phyloP scores from a whole-genome alignment of 2,797 vertebrate species.

The Gadopsis marmoratus region DNA sequence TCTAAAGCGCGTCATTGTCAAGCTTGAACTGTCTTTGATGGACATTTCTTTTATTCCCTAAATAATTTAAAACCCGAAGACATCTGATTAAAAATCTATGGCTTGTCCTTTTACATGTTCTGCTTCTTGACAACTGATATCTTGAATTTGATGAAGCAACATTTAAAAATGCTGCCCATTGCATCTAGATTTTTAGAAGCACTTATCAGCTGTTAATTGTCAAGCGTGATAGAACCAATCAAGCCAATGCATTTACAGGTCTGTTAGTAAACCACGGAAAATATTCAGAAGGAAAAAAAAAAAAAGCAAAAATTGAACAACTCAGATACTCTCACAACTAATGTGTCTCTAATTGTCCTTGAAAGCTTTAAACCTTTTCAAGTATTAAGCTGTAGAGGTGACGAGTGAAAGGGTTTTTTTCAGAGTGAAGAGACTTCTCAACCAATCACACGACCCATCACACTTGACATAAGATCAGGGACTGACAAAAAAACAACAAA shows the following conservation, averaged over 20 bases:
- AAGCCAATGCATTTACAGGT: neutral
- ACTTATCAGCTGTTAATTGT: neutral
- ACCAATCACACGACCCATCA: neutral
- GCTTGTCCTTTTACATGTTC: conserved; percentile 8
- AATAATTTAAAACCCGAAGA: conserved; percentile 4
- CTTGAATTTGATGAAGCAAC: neutral
- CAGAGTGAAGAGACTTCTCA: neutral
- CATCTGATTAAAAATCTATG: conserved; percentile 18
- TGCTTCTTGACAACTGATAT: neutral
- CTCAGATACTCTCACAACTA: neutral
- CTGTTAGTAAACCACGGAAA: conserved; percentile 8
- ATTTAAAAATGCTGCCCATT: neutral
- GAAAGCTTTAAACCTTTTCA: conserved; percentile 22
- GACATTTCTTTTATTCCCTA: neutral
- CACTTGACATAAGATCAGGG: conserved; percentile 17
- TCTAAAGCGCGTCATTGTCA: conserved; percentile 5
- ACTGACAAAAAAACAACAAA: neutral
- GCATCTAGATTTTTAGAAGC: neutral
- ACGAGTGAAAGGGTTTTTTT: neutral
- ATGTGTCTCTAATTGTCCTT: conserved; percentile 22
- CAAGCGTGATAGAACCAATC: neutral
- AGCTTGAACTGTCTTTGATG: neutral
- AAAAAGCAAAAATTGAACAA: neutral
- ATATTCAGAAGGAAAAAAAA: neutral
- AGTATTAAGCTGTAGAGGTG: neutral